phyloP scores from a whole-genome alignment of 2,113 vertebrate species.

The Thinocorus orbignyianus region DNA sequence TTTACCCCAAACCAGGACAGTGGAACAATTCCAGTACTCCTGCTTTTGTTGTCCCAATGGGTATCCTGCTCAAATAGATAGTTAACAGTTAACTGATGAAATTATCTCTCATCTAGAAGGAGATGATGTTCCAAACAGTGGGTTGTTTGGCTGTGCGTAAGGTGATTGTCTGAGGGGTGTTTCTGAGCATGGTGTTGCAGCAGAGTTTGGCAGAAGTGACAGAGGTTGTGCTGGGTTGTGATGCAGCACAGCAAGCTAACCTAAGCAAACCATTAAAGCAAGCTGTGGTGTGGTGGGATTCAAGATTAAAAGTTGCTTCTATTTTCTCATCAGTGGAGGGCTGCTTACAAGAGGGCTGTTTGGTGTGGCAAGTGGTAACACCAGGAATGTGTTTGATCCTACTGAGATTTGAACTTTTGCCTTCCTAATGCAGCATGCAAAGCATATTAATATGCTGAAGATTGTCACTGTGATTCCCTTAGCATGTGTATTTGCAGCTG shows the following conservation, averaged over 20 bases:
- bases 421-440: background rate
- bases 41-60: background rate
- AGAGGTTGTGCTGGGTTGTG: background rate
- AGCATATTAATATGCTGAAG: background rate
- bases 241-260: constrained; percentile 1
- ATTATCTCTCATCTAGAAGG: background rate
- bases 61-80: background rate
- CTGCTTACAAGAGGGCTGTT: background rate
- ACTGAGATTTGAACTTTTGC: constrained; percentile 56
- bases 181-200: background rate
- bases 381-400: background rate
- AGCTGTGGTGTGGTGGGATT: background rate
- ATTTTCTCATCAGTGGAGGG: constrained; percentile 50
- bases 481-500: background rate
- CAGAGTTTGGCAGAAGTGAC: background rate
- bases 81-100: background rate
- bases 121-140: background rate
- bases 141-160: background rate
- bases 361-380: background rate
- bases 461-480: background rate
- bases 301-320: constrained; percentile 56
- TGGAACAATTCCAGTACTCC: background rate
- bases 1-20: no score
- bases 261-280: constrained; percentile 19
- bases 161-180: background rate